phyloP scores from a whole-genome alignment of 2,888 invertebrate genomes.

The Meghimatium bilineatum region DNA sequence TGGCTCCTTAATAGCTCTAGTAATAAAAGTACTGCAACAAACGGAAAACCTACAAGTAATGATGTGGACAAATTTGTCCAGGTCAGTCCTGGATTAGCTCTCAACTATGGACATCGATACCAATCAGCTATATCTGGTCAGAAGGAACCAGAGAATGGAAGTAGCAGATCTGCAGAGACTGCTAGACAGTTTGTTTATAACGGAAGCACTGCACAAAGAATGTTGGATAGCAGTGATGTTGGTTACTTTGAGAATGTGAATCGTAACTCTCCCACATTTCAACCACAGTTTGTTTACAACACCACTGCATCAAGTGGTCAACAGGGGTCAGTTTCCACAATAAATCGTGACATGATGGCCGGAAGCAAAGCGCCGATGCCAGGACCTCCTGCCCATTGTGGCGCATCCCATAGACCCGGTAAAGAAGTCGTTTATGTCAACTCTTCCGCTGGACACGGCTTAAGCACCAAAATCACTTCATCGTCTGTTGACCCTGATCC shows the following conservation, averaged over 20 bases:
- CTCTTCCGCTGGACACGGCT: background rate
- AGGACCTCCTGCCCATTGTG: background rate
- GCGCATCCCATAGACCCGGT: background rate
- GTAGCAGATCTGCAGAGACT: background rate
- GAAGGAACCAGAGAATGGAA: background rate
- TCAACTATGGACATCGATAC: background rate
- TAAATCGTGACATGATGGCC: slow-evolving; percentile 16
- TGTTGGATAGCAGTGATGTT: background rate
- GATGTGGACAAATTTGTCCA: background rate
- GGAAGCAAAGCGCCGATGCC: background rate
- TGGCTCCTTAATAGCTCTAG: background rate
- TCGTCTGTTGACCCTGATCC: slow-evolving; percentile 17
- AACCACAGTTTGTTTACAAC: background rate
- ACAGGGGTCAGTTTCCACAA: background rate
- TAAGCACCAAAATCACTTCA: background rate
- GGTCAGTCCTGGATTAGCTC: slow-evolving; percentile 10
- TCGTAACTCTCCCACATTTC: background rate
- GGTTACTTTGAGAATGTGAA: background rate
- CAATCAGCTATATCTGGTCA: background rate
- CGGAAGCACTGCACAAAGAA: background rate
- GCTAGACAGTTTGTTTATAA: background rate
- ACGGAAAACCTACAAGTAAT: background rate
- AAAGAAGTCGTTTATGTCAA: slow-evolving; percentile 17
- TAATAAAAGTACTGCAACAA: background rate
- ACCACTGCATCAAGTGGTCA: background rate